Evolutionary conservation across 1,140 invertebrate species (phyloP).

Genomic region (Andricus grossulariae): DNA sequence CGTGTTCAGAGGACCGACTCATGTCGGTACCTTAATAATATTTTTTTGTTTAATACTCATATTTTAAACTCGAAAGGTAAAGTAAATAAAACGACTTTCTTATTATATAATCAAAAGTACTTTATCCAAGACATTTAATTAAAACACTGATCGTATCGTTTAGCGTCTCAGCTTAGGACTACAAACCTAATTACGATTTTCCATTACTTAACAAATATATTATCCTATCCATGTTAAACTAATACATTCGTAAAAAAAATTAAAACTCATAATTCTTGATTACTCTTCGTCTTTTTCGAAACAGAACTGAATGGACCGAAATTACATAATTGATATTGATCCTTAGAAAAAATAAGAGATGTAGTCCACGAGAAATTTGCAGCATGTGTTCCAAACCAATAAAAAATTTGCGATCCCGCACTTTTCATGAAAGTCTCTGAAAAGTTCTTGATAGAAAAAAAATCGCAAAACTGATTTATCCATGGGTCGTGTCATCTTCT

Average conservation of each 20-base stretch:
- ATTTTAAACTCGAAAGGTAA: neutral
- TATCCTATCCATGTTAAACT: neutral
- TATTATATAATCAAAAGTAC: constrained; percentile 18
- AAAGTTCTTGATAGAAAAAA: constrained; percentile 22
- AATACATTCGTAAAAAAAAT: constrained; percentile 15
- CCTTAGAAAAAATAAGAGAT: too few species aligned
- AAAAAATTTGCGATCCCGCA: neutral
- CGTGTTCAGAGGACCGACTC: neutral
- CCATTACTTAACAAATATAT: neutral
- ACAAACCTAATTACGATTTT: neutral
- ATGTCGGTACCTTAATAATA: too few species aligned
- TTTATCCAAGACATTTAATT: neutral
- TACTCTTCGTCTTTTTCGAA: neutral
- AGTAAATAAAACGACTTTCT: neutral
- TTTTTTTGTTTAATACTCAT: too few species aligned
- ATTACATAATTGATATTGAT: too few species aligned
- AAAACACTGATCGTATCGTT: neutral
- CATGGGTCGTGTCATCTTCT: constrained; percentile 96
- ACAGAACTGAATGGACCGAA: neutral
- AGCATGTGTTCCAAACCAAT: neutral
- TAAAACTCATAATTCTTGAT: constrained; percentile 7
- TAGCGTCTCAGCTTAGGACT: neutral
- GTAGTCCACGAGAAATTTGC: neutral
- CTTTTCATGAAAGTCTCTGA: neutral
- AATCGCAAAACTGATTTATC: constrained; percentile 75